phyloP scores from a whole-genome alignment of 2,888 invertebrate species.

The Calliscelio sp. region DNA sequence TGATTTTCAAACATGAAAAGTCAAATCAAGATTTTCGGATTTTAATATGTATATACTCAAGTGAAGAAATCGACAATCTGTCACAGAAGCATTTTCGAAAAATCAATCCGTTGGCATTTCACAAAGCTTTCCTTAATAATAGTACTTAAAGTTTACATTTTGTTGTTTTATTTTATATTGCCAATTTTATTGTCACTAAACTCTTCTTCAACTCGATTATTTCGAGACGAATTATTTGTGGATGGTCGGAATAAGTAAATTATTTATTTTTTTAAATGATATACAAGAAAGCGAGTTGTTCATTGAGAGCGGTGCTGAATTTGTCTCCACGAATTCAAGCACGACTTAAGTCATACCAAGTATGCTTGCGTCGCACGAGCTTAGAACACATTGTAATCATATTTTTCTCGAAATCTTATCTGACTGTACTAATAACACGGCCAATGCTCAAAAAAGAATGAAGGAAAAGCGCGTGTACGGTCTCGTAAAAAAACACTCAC shows the following conservation, averaged over 20 bases:
- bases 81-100: too few relatives aligned
- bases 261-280: constrained; percentile 63
- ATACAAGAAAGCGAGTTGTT: constrained; percentile 2
- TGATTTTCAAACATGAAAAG: too few relatives aligned
- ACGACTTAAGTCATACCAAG: constrained; percentile 40
- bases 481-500: constrained; percentile 40
- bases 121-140: too few relatives aligned
- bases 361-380: constrained; percentile 56
- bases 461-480: constrained; percentile 36
- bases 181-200: too few relatives aligned
- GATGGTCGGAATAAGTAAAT: constrained; percentile 48
- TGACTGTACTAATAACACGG: constrained; percentile 36
- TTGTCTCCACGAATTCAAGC: too few relatives aligned
- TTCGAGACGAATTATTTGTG: constrained; percentile 40
- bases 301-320: too few relatives aligned
- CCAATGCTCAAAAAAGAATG: constrained; percentile 63
- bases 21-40: too few relatives aligned
- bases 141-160: constrained; percentile 56
- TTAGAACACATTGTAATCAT: constrained; percentile 52
- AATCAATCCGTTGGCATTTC: too few relatives aligned
- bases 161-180: too few relatives aligned
- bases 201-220: too few relatives aligned
- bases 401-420: constrained; percentile 51
- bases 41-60: too few relatives aligned
- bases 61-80: too few relatives aligned